A percentile compares a stretch with the other conserved stretches of the same genome.
Conservation (phyloP, 2,888 invertebrate species). For the Dendrolimus pini region DNA sequence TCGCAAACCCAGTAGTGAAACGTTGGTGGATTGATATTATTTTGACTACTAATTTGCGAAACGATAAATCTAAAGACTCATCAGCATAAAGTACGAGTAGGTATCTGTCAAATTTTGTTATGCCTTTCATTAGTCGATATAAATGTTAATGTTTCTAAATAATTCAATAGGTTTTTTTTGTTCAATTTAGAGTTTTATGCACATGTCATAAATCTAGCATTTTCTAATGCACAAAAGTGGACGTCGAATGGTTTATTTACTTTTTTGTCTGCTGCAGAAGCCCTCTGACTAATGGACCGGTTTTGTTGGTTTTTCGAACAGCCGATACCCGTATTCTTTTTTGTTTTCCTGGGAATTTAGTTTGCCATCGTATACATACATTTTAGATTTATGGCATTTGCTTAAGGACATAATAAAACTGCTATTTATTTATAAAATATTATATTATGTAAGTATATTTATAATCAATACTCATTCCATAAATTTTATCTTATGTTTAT, state of each 20-base stretch:
- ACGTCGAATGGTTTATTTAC: conserved; percentile 44
- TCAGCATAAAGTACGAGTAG: no score
- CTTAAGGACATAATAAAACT: conserved; percentile 3
- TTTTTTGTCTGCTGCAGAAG: conserved; percentile 43
- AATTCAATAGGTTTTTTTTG: neutral
- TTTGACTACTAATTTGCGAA: no score
- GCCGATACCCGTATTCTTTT: conserved; percentile 29
- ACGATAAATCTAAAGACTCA: no score
- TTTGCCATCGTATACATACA: conserved; percentile 1
- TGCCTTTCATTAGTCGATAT: neutral
- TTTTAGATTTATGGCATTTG: conserved; percentile 1
- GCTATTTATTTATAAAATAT: no score
- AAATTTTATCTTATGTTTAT: no score
- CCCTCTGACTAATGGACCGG: conserved; percentile 51
- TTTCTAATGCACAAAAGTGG: conserved; percentile 29
- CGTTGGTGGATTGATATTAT: no score
- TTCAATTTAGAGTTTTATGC: conserved; percentile 5
- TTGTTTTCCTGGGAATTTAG: conserved; percentile 15
- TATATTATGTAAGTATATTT: no score
- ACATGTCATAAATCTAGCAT: conserved; percentile 12
- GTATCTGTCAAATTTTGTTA: no score
- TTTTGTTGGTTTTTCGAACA: conserved; percentile 48
- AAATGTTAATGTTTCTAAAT: neutral
- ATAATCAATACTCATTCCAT: no score
- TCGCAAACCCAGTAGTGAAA: no score